phyloP scores from a whole-genome alignment of 2,888 invertebrate genomes.

The Noctua janthina region DNA sequence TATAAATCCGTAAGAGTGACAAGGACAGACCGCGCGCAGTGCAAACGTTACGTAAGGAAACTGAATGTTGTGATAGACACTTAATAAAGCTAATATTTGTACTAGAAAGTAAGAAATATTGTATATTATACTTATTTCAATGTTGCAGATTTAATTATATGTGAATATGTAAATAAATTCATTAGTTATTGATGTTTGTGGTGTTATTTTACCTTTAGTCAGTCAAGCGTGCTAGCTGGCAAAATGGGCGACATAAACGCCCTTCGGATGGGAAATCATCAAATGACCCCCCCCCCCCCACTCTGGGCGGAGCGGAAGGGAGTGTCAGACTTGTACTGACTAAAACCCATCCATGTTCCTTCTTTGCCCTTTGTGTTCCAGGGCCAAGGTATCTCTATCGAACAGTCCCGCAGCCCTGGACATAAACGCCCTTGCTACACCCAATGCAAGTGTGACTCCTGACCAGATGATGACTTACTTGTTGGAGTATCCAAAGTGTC shows the following conservation, averaged over 20 bases:
- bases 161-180: slow-evolving; percentile 90
- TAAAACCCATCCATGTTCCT: no score
- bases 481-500: not conserved
- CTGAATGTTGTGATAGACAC: slow-evolving; percentile 89
- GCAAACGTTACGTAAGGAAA: slow-evolving; percentile 77
- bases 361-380: no score
- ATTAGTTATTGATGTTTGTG: slow-evolving; percentile 82
- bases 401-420: no score
- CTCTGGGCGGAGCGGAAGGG: no score
- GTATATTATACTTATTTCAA: slow-evolving; percentile 82
- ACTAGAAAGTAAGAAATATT: slow-evolving; percentile 78
- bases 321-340: no score
- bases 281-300: no score
- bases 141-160: slow-evolving; percentile 86
- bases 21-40: slow-evolving; percentile 61
- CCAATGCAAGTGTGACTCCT: not conserved
- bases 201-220: slow-evolving; percentile 65
- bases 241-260: not conserved
- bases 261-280: not conserved
- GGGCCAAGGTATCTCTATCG: no score
- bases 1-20: slow-evolving; percentile 52
- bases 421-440: no score
- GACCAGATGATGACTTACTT: not conserved
- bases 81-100: slow-evolving; percentile 79
- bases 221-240: not conserved